These are phyloP conservation scores for Zoroaster sp. DNA, from an alignment of 53 echinoderm and acorn worm genomes.

Conservation along the genomic window DNA sequence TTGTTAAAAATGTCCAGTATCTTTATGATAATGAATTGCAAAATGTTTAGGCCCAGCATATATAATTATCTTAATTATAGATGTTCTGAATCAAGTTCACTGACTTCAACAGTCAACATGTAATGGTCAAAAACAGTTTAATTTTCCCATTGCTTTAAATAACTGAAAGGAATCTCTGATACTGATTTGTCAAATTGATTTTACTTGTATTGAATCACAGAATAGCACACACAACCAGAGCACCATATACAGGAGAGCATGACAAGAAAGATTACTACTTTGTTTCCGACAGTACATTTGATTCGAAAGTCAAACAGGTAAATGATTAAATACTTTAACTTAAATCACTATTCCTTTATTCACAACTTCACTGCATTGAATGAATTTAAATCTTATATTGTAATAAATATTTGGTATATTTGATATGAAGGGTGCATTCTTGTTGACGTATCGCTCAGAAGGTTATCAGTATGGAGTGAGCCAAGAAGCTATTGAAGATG, in stretches of 20 bases:
- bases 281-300: conserved; percentile 75
- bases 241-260: conserved; percentile 71
- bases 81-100: too few relatives aligned
- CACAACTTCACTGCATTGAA: background rate
- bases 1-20: too few relatives aligned
- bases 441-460: conserved; percentile 85
- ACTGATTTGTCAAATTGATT: too few relatives aligned
- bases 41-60: too few relatives aligned
- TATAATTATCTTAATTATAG: too few relatives aligned
- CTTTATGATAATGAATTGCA: too few relatives aligned
- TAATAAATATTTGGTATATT: background rate
- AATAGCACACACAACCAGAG: conserved; percentile 85
- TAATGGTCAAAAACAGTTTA: too few relatives aligned
- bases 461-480: conserved; percentile 84
- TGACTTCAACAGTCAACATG: too few relatives aligned
- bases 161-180: too few relatives aligned
- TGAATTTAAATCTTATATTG: background rate
- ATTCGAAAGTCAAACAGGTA: conserved; percentile 81
- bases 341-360: background rate
- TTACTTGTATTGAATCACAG: conserved; percentile 48
- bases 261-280: conserved; percentile 79
- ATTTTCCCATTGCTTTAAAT: too few relatives aligned
- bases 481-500: conserved; percentile 73
- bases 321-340: background rate
- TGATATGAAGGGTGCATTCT: conserved; percentile 75